These are phyloP conservation scores for Bombus pascuorum DNA, from an alignment of 1,140 invertebrate genomes.

Conservation along the genomic window DNA sequence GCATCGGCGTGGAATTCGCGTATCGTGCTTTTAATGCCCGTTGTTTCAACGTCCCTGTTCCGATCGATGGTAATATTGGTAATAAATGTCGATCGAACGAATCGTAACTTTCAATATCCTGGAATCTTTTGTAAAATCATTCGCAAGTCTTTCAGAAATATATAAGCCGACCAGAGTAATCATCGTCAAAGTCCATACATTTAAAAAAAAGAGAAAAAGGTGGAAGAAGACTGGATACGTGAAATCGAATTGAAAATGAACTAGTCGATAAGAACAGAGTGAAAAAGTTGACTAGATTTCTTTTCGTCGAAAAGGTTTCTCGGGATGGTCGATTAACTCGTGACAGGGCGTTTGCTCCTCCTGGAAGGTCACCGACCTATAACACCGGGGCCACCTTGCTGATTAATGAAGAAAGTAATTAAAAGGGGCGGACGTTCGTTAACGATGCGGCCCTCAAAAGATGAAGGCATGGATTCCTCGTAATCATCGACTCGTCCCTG, in stretches of 20 bases:
- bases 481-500: conserved; percentile 46
- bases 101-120: neutral
- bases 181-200: too few relatives aligned
- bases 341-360: conserved; percentile 50
- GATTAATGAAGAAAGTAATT: conserved; percentile 58
- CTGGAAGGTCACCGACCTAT: conserved; percentile 1
- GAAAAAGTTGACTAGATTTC: neutral
- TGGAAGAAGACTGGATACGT: neutral
- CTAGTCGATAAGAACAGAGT: neutral
- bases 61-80: conserved; percentile 7
- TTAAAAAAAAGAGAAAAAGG: neutral
- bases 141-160: too few relatives aligned
- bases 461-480: conserved; percentile 46
- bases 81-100: neutral
- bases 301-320: neutral
- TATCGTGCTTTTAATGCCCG: conserved; percentile 1
- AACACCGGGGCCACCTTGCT: conserved; percentile 7
- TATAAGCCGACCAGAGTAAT: too few relatives aligned
- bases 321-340: conserved; percentile 38
- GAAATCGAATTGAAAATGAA: neutral
- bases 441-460: conserved; percentile 20
- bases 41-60: neutral
- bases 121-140: too few relatives aligned
- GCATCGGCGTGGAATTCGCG: conserved; percentile 19
- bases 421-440: conserved; percentile 50